Conservation (phyloP, 2,888 invertebrate genomes). For the Marronus borbonicus region DNA sequence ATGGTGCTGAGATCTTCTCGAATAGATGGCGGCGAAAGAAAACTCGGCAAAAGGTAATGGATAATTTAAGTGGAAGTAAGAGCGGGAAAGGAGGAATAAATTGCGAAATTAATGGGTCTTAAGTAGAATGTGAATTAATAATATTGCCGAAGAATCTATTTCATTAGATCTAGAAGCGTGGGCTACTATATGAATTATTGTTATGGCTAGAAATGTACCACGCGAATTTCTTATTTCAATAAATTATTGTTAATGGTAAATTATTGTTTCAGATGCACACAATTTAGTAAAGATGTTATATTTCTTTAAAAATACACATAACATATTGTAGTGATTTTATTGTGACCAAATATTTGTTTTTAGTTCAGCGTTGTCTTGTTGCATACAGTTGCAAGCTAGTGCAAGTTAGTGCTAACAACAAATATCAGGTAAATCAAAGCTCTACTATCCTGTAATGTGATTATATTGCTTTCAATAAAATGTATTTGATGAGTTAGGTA, state of each 20-base stretch:
- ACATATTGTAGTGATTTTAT: too few relatives aligned
- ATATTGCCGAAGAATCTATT: slow-evolving; percentile 22
- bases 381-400: too few relatives aligned
- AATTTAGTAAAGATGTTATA: too few relatives aligned
- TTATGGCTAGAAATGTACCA: background rate
- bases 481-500: too few relatives aligned
- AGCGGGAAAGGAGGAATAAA: slow-evolving; percentile 27
- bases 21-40: slow-evolving; percentile 38
- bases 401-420: too few relatives aligned
- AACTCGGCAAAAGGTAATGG: slow-evolving; percentile 36
- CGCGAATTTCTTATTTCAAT: background rate
- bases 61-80: slow-evolving; percentile 39
- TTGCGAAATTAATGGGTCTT: slow-evolving; percentile 29
- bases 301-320: too few relatives aligned
- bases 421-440: too few relatives aligned
- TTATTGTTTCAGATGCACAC: too few relatives aligned
- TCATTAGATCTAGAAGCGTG: slow-evolving; percentile 7
- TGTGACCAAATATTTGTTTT: too few relatives aligned
- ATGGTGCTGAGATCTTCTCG: slow-evolving; percentile 32
- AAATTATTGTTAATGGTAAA: background rate
- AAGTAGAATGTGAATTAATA: slow-evolving; percentile 43
- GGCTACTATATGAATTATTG: slow-evolving; percentile 21
- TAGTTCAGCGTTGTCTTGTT: too few relatives aligned
- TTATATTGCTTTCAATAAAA: too few relatives aligned
- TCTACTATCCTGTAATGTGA: too few relatives aligned